Percentiles rank a stretch among this genome's conserved stretches.
Conservation (phyloP, 1,140 invertebrate genomes). For the Arion vulgaris region DNA sequence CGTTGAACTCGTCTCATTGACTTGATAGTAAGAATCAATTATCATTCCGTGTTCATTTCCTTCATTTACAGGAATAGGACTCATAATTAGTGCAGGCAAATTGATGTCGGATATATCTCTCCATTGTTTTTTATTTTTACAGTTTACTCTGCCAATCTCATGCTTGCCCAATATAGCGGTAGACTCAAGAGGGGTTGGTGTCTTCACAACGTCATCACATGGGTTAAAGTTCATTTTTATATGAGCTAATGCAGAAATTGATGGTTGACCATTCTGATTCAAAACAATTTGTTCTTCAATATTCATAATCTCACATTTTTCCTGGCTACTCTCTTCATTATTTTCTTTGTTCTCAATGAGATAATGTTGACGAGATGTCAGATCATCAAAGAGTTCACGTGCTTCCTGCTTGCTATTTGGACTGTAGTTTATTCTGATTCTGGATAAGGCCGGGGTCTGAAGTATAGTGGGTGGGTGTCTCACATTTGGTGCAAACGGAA, state of each 20-base stretch:
- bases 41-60: slow-evolving; percentile 29
- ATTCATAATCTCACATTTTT: background rate
- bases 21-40: slow-evolving; percentile 33
- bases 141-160: background rate
- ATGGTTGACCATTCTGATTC: background rate
- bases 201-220: slow-evolving; percentile 18
- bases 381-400: slow-evolving; percentile 24
- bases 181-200: slow-evolving; percentile 47
- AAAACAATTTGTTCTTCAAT: background rate
- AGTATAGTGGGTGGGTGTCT: slow-evolving; percentile 53
- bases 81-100: slow-evolving; percentile 40
- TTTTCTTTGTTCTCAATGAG: slow-evolving; percentile 30
- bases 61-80: slow-evolving; percentile 40
- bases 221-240: background rate
- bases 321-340: background rate
- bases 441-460: slow-evolving; percentile 54
- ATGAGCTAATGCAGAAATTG: background rate
- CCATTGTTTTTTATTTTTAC: slow-evolving; percentile 35
- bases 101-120: slow-evolving; percentile 26
- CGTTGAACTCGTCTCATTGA: slow-evolving; percentile 7
- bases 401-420: slow-evolving; percentile 44
- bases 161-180: slow-evolving; percentile 39
- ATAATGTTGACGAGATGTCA: background rate
- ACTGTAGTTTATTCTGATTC: slow-evolving; percentile 55
- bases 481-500: slow-evolving; percentile 44